Evolutionary conservation across 2,888 invertebrate species (phyloP).

Genomic region (Crematogaster levior): DNA sequence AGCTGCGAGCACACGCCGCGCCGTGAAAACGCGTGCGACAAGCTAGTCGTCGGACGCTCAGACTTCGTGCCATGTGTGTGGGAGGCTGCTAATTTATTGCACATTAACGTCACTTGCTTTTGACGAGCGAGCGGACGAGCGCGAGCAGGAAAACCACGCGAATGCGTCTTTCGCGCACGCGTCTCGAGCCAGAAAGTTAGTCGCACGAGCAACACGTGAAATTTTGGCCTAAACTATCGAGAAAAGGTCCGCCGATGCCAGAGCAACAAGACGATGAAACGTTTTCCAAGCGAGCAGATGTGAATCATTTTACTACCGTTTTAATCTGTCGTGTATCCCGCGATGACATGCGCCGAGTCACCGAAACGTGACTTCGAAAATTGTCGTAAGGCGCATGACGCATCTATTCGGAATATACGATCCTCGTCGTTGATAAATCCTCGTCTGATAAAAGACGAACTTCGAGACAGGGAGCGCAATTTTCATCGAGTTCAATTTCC

Average conservation of each 20-base stretch:
- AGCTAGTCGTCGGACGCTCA: slow-evolving; percentile 10
- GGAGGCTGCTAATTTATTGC: slow-evolving; percentile 84
- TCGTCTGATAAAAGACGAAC: background rate
- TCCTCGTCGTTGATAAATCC: background rate
- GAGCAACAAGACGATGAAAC: slow-evolving; percentile 17
- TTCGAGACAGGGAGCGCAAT: background rate
- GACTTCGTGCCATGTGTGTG: slow-evolving; percentile 70
- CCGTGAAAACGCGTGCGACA: slow-evolving; percentile 23
- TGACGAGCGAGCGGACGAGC: slow-evolving; percentile 74
- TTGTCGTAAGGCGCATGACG: background rate
- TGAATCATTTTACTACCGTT: slow-evolving; percentile 38
- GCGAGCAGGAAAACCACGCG: slow-evolving; percentile 46
- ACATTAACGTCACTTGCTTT: slow-evolving; percentile 84
- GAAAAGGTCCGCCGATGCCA: slow-evolving; percentile 3
- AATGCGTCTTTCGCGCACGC: slow-evolving; percentile 51
- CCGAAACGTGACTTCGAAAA: slow-evolving; percentile 8
- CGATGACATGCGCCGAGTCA: background rate
- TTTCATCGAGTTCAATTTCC: background rate
- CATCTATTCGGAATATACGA: background rate
- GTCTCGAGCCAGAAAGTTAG: slow-evolving; percentile 21
- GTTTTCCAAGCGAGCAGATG: background rate
- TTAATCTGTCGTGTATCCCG: slow-evolving; percentile 26
- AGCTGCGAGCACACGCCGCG: background rate
- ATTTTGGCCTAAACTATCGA: slow-evolving; percentile 35
- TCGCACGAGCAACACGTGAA: slow-evolving; percentile 46